phyloP scores from a whole-genome alignment of 2,888 invertebrate genomes.

The Drosophila glabriapex region DNA sequence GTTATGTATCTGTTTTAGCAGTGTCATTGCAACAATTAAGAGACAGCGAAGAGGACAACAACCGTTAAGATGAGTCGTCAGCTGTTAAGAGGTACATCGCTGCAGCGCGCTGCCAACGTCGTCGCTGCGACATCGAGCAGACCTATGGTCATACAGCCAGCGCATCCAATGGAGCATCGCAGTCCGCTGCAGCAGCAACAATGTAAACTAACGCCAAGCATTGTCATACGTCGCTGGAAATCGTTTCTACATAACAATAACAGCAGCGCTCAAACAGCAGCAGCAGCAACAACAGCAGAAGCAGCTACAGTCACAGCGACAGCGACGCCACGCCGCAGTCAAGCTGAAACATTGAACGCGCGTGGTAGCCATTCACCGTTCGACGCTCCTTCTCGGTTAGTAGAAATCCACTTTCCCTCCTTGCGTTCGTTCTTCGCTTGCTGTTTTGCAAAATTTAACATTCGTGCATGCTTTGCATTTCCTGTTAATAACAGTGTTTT shows the following conservation, averaged over 20 bases:
- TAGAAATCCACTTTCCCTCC: conserved; percentile 3
- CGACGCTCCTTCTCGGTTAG: conserved; percentile 65
- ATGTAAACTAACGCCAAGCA: conserved; percentile 55
- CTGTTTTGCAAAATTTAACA: conserved; percentile 3
- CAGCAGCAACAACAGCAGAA: conserved; percentile 15
- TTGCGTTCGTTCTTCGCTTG: background rate
- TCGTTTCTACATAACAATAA: conserved; percentile 77
- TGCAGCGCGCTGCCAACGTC: conserved; percentile 61
- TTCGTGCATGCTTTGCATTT: background rate
- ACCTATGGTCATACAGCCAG: conserved; percentile 13
- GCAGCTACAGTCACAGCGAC: conserved; percentile 46
- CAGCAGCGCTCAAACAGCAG: conserved; percentile 55
- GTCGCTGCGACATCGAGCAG: conserved; percentile 18
- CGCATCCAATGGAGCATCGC: conserved; percentile 29
- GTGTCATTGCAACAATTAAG: conserved; percentile 10
- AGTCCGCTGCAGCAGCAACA: conserved; percentile 59
- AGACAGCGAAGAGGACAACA: background rate
- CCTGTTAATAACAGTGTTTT: conserved; percentile 10
- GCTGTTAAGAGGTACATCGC: conserved; percentile 69
- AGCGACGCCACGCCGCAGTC: conserved; percentile 70
- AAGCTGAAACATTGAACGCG: conserved; percentile 73
- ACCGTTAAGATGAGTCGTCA: conserved; percentile 74
- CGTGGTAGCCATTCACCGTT: conserved; percentile 63
- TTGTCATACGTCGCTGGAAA: conserved; percentile 83
- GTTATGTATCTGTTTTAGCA: conserved; percentile 21